Conservation (phyloP, 2,113 vertebrate genomes). For the Marmota flaviventris region DNA sequence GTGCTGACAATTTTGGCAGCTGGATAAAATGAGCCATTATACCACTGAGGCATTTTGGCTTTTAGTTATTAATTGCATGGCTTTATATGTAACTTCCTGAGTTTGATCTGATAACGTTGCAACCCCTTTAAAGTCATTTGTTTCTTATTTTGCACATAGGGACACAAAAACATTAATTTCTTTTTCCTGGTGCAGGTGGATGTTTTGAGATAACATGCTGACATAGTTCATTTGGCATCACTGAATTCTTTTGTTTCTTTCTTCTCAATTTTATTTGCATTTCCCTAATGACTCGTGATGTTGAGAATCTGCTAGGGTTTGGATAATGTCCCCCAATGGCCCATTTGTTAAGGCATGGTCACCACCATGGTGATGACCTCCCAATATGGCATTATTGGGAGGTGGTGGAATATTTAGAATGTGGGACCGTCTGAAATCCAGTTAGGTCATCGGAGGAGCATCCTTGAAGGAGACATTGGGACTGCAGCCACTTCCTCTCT, state of each 20-base stretch:
- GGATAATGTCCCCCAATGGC: not conserved
- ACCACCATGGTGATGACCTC: too few species aligned
- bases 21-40: not conserved
- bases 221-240: not conserved
- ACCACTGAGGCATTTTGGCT: not conserved
- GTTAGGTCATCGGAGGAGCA: too few species aligned
- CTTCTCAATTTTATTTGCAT: not conserved
- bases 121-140: not conserved
- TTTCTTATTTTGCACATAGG: not conserved
- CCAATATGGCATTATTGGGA: not conserved
- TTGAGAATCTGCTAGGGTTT: not conserved
- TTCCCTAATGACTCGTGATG: not conserved
- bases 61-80: not conserved
- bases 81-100: not conserved
- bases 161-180: not conserved
- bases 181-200: not conserved
- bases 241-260: not conserved
- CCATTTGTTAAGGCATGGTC: not conserved
- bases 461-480: not conserved
- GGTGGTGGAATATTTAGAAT: not conserved
- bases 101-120: not conserved
- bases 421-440: not conserved
- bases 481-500: not conserved
- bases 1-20: not conserved
- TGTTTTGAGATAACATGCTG: not conserved